Evolutionary conservation across 2,797 vertebrate genomes (phyloP).

Genomic region (Gila robusta): DNA sequence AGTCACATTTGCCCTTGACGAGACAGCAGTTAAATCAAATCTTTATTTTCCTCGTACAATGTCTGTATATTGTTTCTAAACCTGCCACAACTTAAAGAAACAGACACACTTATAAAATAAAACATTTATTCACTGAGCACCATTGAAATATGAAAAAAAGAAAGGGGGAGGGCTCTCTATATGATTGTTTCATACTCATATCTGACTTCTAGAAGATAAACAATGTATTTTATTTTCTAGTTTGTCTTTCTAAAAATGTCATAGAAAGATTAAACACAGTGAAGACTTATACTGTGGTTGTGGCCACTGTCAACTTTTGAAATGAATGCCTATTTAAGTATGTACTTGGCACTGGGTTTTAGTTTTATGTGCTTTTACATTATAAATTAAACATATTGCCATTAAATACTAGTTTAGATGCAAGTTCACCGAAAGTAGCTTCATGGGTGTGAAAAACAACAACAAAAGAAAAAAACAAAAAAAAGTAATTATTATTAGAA

Average conservation of each 20-base stretch:
- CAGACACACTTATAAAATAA: slow-evolving; percentile 58
- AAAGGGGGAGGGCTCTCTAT: background rate
- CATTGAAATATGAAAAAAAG: slow-evolving; percentile 71
- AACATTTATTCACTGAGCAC: slow-evolving; percentile 78
- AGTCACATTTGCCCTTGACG: background rate
- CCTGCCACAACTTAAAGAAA: background rate
- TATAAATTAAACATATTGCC: background rate
- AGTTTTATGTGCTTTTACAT: slow-evolving; percentile 29
- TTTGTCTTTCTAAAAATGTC: slow-evolving; percentile 20
- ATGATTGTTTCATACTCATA: slow-evolving; percentile 23
- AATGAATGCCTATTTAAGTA: background rate
- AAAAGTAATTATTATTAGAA: background rate
- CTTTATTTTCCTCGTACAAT: too few species aligned
- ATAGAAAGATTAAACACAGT: background rate
- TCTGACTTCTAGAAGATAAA: slow-evolving; percentile 55
- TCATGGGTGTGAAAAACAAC: background rate
- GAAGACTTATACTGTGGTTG: background rate
- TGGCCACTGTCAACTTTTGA: background rate
- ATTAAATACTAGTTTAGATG: slow-evolving; percentile 8
- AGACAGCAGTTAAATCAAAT: background rate
- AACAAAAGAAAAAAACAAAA: background rate
- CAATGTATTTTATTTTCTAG: background rate
- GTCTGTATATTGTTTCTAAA: background rate
- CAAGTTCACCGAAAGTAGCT: slow-evolving; percentile 1
- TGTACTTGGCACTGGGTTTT: background rate